Percentiles rank a stretch among this genome's conserved stretches.
Conservation (phyloP, 2,113 vertebrate genomes). For the Cryptomyrus ogoouensis region DNA sequence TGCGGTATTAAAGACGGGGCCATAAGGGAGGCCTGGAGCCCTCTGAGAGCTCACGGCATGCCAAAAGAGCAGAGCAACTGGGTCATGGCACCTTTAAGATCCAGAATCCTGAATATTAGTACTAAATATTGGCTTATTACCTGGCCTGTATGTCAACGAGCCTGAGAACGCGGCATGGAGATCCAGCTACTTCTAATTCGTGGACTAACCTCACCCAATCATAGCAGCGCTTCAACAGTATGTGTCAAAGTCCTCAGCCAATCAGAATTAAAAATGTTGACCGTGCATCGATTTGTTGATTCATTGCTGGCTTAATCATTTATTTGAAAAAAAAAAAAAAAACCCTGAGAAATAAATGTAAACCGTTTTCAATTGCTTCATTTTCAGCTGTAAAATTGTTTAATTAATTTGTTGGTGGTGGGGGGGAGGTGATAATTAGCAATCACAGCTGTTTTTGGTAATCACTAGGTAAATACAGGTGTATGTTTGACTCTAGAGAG, state of each 20-base stretch:
- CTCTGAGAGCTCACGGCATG: background rate
- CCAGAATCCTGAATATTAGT: background rate
- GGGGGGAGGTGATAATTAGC: background rate
- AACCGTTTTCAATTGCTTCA: background rate
- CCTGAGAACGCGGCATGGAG: background rate
- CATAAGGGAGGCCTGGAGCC: background rate
- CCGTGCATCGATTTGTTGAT: background rate
- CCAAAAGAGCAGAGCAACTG: background rate
- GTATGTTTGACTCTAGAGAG: constrained; percentile 3
- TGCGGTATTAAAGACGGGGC: background rate
- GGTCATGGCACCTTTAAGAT: background rate
- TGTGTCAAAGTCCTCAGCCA: background rate
- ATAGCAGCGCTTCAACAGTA: background rate
- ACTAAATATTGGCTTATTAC: background rate
- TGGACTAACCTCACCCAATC: background rate
- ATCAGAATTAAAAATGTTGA: background rate
- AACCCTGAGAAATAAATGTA: background rate
- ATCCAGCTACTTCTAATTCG: background rate
- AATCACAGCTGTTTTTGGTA: background rate
- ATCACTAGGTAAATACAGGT: background rate
- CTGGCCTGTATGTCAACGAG: background rate
- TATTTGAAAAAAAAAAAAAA: background rate
- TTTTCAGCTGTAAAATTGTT: constrained; percentile 3
- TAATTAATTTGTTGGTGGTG: background rate
- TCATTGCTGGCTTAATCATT: background rate